Evolutionary conservation across 2,113 vertebrate genomes (phyloP).

Genomic region (Taxidea taxus): DNA sequence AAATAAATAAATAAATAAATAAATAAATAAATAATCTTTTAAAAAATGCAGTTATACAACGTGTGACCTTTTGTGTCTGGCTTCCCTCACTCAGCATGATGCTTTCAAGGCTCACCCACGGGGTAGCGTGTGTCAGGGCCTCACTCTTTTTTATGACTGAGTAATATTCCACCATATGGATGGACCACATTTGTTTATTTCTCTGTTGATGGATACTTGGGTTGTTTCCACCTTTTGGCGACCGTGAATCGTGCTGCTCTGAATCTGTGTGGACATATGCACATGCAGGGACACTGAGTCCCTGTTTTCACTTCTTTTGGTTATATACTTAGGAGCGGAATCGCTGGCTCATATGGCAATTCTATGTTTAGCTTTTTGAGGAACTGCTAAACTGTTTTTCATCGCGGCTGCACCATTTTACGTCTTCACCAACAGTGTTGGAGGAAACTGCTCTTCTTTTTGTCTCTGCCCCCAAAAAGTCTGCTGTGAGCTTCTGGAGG

Average conservation of each 20-base stretch:
- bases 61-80: background rate
- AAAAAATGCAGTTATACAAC: background rate
- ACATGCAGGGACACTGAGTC: background rate
- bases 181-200: background rate
- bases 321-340: background rate
- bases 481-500: background rate
- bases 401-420: background rate
- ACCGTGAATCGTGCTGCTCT: background rate
- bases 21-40: no score
- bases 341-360: background rate
- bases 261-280: background rate
- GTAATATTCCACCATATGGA: background rate
- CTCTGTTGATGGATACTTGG: background rate
- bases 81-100: background rate
- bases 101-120: background rate
- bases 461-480: background rate
- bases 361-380: background rate
- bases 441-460: background rate
- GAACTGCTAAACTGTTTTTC: background rate
- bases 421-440: background rate
- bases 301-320: background rate
- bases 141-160: background rate
- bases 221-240: background rate
- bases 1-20: no score
- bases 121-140: background rate